A percentile compares a stretch with the other conserved stretches of the same genome.
phyloP scores from a whole-genome alignment of 1,140 invertebrate species.

The Nasonia longicornis region DNA sequence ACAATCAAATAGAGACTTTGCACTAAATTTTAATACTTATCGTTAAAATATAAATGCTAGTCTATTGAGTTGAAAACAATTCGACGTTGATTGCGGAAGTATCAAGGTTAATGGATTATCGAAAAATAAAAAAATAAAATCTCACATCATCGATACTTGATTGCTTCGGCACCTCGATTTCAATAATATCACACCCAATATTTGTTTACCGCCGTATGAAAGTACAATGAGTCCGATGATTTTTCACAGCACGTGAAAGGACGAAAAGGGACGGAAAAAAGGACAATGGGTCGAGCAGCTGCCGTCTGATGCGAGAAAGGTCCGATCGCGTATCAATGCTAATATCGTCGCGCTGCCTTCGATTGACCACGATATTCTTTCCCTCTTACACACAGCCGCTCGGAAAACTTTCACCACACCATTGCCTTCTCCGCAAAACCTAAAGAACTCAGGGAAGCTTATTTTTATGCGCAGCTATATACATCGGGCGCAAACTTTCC shows the following conservation, averaged over 20 bases:
- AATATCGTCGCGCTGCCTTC: background rate
- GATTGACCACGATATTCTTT: slow-evolving; percentile 1
- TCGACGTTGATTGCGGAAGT: too few relatives aligned
- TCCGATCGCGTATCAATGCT: background rate
- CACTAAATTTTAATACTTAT: too few relatives aligned
- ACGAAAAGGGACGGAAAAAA: background rate
- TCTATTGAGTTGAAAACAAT: too few relatives aligned
- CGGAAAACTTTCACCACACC: background rate
- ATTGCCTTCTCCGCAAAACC: background rate
- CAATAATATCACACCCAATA: background rate
- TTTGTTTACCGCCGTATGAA: background rate
- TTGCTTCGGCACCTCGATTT: too few relatives aligned
- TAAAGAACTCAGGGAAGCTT: background rate
- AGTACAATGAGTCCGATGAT: too few relatives aligned
- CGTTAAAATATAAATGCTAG: too few relatives aligned
- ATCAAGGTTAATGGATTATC: too few relatives aligned
- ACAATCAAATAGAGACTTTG: too few relatives aligned
- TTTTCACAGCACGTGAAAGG: too few relatives aligned
- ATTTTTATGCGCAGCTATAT: background rate
- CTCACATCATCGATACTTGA: too few relatives aligned
- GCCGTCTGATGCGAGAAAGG: background rate
- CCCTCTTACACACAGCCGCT: background rate
- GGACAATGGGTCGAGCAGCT: background rate
- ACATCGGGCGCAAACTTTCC: background rate
- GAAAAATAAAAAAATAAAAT: too few relatives aligned